These are phyloP conservation scores for Stictocephala bisonia DNA, from an alignment of 2,888 invertebrate genomes.

Conservation along the genomic window DNA sequence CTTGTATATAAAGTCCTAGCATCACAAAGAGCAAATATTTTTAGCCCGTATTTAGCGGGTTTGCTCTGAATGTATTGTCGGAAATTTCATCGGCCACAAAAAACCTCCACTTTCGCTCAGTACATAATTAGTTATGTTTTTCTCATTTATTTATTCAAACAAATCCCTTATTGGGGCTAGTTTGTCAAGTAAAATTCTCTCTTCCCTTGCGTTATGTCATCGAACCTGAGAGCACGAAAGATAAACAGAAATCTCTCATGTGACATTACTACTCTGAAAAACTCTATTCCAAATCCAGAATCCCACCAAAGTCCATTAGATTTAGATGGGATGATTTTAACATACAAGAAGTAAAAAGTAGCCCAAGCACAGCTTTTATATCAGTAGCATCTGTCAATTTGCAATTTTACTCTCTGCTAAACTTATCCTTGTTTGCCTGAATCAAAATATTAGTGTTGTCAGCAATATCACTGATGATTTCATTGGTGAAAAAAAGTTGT, in stretches of 20 bases:
- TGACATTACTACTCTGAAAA: too few relatives aligned
- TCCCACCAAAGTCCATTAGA: neutral
- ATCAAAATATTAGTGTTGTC: neutral
- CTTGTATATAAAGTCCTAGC: constrained; percentile 36
- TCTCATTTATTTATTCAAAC: too few relatives aligned
- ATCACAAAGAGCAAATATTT: constrained; percentile 41
- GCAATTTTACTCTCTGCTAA: neutral
- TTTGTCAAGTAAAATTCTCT: too few relatives aligned
- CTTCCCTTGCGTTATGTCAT: neutral
- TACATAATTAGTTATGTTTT: too few relatives aligned
- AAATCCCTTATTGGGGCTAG: neutral
- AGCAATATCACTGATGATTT: neutral
- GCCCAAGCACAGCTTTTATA: neutral
- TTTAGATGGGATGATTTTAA: too few relatives aligned
- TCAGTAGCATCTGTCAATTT: neutral
- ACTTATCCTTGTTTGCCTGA: neutral
- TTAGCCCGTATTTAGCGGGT: constrained; percentile 47
- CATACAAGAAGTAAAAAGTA: neutral
- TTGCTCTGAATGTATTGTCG: constrained; percentile 40
- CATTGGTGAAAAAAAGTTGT: too few relatives aligned
- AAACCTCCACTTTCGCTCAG: constrained; percentile 48
- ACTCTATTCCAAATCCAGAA: neutral
- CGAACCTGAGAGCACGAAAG: neutral
- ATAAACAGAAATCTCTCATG: neutral
- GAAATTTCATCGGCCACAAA: constrained; percentile 40